Evolutionary conservation across 2,113 vertebrate genomes (phyloP).

Genomic region (Lanius collurio): DNA sequence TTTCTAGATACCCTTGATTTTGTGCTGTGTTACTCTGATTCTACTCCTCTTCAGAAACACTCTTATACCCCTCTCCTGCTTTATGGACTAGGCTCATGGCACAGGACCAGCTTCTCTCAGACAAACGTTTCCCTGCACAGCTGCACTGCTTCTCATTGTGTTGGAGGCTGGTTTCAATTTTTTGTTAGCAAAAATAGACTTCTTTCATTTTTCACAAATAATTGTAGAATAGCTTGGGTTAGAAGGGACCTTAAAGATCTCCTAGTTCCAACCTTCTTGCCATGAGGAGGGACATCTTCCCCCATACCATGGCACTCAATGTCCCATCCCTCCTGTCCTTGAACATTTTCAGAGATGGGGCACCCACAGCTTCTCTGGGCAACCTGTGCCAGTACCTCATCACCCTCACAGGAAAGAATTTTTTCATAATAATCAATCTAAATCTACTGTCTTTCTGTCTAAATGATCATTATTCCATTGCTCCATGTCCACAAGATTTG

Average conservation of each 20-base stretch:
- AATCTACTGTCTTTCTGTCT: neutral
- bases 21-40: neutral
- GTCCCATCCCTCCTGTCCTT: neutral
- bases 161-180: neutral
- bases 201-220: neutral
- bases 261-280: neutral
- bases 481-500: neutral
- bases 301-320: accelerated
- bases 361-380: neutral
- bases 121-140: neutral
- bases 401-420: neutral
- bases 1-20: neutral
- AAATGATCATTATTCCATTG: neutral
- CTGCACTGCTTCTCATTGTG: neutral
- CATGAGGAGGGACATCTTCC: neutral
- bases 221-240: neutral
- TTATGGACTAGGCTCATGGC: neutral
- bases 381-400: neutral
- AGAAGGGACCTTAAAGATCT: neutral
- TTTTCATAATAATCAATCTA: neutral
- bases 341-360: neutral
- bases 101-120: neutral
- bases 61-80: neutral
- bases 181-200: neutral
- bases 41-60: neutral